Percentiles rank a stretch among this genome's conserved stretches.
Evolutionary conservation across 1,140 invertebrate genomes (phyloP).

Genomic region (Drosophila mauritiana): DNA sequence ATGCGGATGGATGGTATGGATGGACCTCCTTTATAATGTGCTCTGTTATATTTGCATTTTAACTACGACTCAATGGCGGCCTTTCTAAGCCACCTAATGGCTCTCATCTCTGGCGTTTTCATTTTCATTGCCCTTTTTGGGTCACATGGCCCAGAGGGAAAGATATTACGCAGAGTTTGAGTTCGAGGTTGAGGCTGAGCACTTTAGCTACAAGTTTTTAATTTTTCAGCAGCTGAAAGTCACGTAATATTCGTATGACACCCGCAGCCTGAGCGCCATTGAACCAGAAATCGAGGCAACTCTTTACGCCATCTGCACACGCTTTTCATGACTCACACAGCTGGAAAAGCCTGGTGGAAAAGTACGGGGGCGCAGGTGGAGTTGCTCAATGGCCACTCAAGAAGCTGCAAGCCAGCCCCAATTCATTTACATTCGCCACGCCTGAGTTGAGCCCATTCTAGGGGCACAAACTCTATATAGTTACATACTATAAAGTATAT

Average conservation of each 20-base stretch:
- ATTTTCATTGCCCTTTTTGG: constrained; percentile 52
- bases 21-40: constrained; percentile 46
- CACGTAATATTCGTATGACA: constrained; percentile 30
- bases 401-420: constrained; percentile 27
- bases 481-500: background rate
- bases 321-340: constrained; percentile 41
- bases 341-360: constrained; percentile 12
- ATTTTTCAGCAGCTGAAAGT: background rate
- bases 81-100: constrained; percentile 63
- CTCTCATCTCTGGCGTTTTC: constrained; percentile 61
- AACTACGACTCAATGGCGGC: constrained; percentile 23
- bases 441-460: constrained; percentile 55
- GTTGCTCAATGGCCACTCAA: constrained; percentile 22
- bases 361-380: background rate
- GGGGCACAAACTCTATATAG: background rate
- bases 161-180: constrained; percentile 5
- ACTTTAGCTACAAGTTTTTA: background rate
- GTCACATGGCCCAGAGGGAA: constrained; percentile 17
- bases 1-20: constrained; percentile 50
- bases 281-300: constrained; percentile 68
- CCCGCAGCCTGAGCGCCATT: constrained; percentile 39
- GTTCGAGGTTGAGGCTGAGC: background rate
- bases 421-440: constrained; percentile 26
- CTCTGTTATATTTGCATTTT: constrained; percentile 68
- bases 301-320: constrained; percentile 64